Evolutionary conservation across 2,888 invertebrate genomes (phyloP), one percentile per base, ranked within the genome.

Genomic region (Ypsolopha scabrella): DNA sequence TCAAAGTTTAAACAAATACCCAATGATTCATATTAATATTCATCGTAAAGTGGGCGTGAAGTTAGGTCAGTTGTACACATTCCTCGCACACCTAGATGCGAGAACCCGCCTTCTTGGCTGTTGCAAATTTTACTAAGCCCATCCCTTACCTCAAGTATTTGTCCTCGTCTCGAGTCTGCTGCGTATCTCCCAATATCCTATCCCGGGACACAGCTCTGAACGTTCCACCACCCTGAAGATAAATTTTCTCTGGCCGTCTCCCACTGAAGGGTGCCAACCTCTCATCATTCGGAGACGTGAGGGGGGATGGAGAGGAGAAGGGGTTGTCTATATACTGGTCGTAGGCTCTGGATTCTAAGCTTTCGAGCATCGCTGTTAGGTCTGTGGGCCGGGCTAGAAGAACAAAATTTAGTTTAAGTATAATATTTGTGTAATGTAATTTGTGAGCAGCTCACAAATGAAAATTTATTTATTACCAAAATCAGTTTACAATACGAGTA

Each of bases 271-370:
- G 82, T 33, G 76, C 70, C 14, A 78, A 48, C 50, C 77, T 62
- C 9, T 86, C 87, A 63, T 87, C 87, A 53, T 83, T 87, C 0
- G 87, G 87, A 50, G 87, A 87, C 6, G 87, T 87, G 3, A 87
- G 62, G 0, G 87, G 86, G 13, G 87, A 87, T 1, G 87, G 87
- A 51, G 87, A 87, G 2, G 87, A 87, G 60, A 87, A 87, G 0
- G 87, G 87, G 53, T 87, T 87, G 61, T 87, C 87, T 48, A 87
- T 83, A 55, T 87, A 86, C 52, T 81, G 82, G 24, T 86, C 86
- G 39, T 82, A 75, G 56, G 77, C 85, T 41, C 70, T 77, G 0
- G 85, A 72, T 57, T 86, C 87, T 1, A 87, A 59, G 41, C 73
- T 80, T 54, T 80, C 77, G 2, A 87, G 60, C 87, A 87, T 87